Evolutionary conservation across 2,888 invertebrate genomes (phyloP).

Genomic region (Hirtodrosophila cameraria): DNA sequence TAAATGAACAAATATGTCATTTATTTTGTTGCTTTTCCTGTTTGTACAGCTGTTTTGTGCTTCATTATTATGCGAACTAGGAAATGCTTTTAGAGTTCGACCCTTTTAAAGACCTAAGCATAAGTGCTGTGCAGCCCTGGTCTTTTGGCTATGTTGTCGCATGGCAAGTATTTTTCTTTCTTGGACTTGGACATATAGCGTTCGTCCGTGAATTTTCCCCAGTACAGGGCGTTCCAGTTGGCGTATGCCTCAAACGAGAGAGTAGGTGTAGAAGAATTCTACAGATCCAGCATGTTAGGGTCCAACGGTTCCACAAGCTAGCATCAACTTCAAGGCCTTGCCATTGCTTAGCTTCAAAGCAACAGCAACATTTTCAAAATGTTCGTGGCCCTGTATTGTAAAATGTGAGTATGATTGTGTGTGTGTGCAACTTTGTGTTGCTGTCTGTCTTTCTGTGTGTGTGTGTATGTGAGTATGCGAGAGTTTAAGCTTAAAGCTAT

Average conservation of each 20-base stretch:
- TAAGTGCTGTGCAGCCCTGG: slow-evolving; percentile 56
- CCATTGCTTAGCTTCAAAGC: slow-evolving; percentile 9
- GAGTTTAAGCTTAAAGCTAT: slow-evolving; percentile 81
- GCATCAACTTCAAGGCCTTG: slow-evolving; percentile 7
- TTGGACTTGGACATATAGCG: slow-evolving; percentile 78
- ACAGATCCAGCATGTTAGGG: neutral
- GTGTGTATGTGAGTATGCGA: slow-evolving; percentile 63
- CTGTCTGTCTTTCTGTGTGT: slow-evolving; percentile 32
- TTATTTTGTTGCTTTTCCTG: neutral
- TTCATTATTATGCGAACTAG: neutral
- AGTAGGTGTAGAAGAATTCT: slow-evolving; percentile 36
- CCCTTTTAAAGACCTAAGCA: slow-evolving; percentile 1
- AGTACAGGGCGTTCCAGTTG: slow-evolving; percentile 44
- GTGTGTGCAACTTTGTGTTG: slow-evolving; percentile 44
- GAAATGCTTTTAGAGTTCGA: neutral
- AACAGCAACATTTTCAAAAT: slow-evolving; percentile 30
- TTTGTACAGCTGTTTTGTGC: slow-evolving; percentile 13
- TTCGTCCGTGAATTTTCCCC: slow-evolving; percentile 75
- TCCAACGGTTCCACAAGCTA: neutral
- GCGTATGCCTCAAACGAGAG: neutral
- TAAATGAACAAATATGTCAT: neutral
- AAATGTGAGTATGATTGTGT: slow-evolving; percentile 46
- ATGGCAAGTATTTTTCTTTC: slow-evolving; percentile 79
- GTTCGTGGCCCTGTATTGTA: slow-evolving; percentile 68
- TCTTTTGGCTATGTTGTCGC: slow-evolving; percentile 67